Evolutionary conservation across 2,113 vertebrate species (phyloP), one percentile per base, ranked within the genome.

Genomic region (Mastomys coucha): DNA sequence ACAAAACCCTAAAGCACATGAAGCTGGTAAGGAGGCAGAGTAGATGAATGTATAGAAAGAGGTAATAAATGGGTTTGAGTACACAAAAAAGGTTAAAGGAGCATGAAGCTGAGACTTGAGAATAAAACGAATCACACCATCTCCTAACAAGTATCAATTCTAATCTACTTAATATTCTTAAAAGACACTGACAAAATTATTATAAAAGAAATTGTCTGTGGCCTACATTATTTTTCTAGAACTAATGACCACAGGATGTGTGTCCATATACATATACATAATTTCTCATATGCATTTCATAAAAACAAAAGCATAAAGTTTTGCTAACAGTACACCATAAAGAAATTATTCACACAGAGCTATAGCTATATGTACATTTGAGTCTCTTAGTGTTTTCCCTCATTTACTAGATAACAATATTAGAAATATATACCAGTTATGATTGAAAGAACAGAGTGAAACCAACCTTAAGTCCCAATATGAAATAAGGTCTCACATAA

Each of bases 271-370:
- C 10, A 17, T 7, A 60, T 0, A 10, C 7, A 53, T 1, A 33
- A n/a, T 89, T 26, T 53, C 14, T 69, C 28, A 94, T 0, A 7
- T 4, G 33, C 20, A 77, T 70, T 92, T 19, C 65, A 53, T 94
- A 77, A 85, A 84, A 94, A 67, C 19, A 63, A 26, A 85, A 7
- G 14, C 45, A 69, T 31, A 5, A 19, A 72, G 33, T 49, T 96
- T 89, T 84, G 72, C 87, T 31, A 76, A 70, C 63, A 42, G 69
- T 69, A 82, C 60, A 82, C 60, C 56, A 92, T 65, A 95, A 81
- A 84, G 13, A 70, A 72, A 58, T 24, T 19, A 95, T 2, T 88
- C 33, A 70, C 63, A 28, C 36, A 70, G 14, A 70, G 20, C 69
- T n/a, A 70, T 5, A n/a, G 33, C 42, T 88, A 26, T 14, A 39